Evolutionary conservation across 2,888 invertebrate genomes (phyloP).

Genomic region (Falcaria lacertinaria): DNA sequence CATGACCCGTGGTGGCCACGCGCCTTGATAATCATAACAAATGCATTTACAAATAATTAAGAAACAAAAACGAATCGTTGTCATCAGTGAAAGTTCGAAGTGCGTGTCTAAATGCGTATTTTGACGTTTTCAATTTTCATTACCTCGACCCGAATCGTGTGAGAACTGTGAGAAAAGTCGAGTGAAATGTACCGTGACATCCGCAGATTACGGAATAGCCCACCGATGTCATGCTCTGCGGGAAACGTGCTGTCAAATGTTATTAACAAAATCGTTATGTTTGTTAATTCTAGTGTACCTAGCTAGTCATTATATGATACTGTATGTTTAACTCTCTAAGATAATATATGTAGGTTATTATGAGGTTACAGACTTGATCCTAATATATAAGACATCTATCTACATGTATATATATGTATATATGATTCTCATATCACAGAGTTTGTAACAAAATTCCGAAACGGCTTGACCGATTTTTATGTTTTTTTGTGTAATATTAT

Average conservation of each 20-base stretch:
- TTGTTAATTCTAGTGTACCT: no score
- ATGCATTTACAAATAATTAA: constrained; percentile 25
- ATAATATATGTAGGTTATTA: no score
- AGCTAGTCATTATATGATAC: no score
- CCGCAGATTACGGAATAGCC: constrained; percentile 3
- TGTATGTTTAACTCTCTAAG: no score
- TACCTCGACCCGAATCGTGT: constrained; percentile 13
- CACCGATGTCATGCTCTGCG: background rate
- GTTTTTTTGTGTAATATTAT: no score
- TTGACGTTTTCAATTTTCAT: constrained; percentile 11
- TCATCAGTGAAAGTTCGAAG: constrained; percentile 16
- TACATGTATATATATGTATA: no score
- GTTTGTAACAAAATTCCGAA: no score
- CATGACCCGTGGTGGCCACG: constrained; percentile 49
- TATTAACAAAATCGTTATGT: no score
- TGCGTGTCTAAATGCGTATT: constrained; percentile 6
- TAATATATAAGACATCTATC: no score
- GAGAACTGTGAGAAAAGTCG: constrained; percentile 6
- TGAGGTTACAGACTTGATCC: no score
- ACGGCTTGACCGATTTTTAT: no score
- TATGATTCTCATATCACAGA: no score
- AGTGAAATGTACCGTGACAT: constrained; percentile 6
- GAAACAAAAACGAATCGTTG: constrained; percentile 6
- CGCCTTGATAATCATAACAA: constrained; percentile 37
- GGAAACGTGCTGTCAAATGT: background rate